Conservation (phyloP, 64 coral and sea anemone genomes). For the Pocillopora damicornis region DNA sequence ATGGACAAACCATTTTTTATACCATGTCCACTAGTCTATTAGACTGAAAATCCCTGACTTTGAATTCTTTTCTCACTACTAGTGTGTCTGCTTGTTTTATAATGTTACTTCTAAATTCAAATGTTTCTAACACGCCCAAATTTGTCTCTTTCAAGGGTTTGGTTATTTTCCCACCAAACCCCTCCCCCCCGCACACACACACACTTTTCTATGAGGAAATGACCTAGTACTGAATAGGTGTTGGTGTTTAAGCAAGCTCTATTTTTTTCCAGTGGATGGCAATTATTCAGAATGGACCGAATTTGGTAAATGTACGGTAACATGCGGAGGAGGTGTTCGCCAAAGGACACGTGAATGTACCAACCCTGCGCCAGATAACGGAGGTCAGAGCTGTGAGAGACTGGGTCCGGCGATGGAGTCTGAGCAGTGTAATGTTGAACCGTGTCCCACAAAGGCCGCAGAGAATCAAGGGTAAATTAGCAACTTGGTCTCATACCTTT, state of each 20-base stretch:
- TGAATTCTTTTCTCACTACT: no score
- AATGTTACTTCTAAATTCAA: no score
- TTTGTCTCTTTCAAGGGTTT: no score
- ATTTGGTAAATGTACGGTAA: slow-evolving; percentile 17
- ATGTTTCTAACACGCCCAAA: no score
- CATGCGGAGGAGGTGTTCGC: slow-evolving; percentile 15
- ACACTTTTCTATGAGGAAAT: neutral
- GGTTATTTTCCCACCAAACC: no score
- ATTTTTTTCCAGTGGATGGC: slow-evolving; percentile 18
- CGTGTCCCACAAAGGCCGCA: neutral
- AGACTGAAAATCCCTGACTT: no score
- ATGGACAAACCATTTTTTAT: no score
- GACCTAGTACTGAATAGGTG: neutral
- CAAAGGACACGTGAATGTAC: slow-evolving; percentile 7
- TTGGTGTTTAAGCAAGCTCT: neutral
- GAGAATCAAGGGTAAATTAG: neutral
- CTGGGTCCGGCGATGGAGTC: slow-evolving; percentile 2
- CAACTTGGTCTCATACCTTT: neutral
- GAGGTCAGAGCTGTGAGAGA: neutral
- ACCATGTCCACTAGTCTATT: no score
- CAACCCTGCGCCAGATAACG: slow-evolving; percentile 11
- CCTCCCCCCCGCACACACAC: no score
- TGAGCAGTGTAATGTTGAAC: neutral
- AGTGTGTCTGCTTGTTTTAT: no score
- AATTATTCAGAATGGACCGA: neutral